Evolutionary conservation across 1,140 invertebrate genomes (phyloP).

Genomic region (Cyclargus thomasi): DNA sequence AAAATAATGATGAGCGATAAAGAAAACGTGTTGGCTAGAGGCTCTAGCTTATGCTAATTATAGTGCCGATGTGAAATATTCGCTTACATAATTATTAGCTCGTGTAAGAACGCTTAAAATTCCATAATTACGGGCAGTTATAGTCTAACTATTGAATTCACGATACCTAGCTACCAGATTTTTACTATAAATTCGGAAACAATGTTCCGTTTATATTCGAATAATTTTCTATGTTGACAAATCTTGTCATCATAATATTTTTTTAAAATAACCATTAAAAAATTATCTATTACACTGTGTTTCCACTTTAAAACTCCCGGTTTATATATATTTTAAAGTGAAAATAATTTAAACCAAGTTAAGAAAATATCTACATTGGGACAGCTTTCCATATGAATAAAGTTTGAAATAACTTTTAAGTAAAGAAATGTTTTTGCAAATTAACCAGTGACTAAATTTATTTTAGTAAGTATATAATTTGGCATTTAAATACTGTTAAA

Average conservation of each 20-base stretch:
- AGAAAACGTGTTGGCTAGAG: too few species aligned
- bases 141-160: background rate
- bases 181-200: background rate
- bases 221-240: too few species aligned
- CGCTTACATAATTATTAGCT: background rate
- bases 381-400: background rate
- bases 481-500: background rate
- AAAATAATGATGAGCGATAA: too few species aligned
- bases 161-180: background rate
- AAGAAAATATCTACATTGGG: background rate
- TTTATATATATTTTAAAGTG: too few species aligned
- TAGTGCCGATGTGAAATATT: too few species aligned
- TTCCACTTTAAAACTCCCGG: too few species aligned
- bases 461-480: background rate
- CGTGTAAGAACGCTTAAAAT: background rate
- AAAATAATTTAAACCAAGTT: background rate
- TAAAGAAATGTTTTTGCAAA: background rate
- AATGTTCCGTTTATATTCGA: too few species aligned
- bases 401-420: background rate
- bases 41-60: too few species aligned
- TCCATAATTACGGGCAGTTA: background rate
- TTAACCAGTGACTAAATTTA: background rate
- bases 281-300: too few species aligned
- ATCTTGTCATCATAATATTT: too few species aligned
- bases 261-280: too few species aligned